Percentiles rank a stretch among this genome's conserved stretches.
These are phyloP conservation scores for Mesoclemmys tuberculata DNA, from an alignment of 2,113 vertebrate genomes.

Conservation along the genomic window DNA sequence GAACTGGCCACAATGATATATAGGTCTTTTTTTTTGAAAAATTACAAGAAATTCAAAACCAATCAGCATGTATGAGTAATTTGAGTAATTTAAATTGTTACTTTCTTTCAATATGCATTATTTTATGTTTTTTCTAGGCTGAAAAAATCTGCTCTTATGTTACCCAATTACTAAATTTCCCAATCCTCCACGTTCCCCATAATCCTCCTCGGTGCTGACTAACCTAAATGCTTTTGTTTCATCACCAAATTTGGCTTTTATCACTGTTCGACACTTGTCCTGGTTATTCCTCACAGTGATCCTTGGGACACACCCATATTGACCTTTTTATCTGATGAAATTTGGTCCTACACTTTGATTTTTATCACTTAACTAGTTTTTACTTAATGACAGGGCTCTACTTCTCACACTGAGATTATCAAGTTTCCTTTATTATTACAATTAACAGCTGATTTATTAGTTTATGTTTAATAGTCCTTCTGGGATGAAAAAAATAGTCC, in stretches of 20 bases:
- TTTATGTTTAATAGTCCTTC: too few species aligned
- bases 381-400: not conserved
- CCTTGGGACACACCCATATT: not conserved
- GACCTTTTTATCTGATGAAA: not conserved
- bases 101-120: not conserved
- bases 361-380: not conserved
- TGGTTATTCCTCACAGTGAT: not conserved
- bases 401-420: not conserved
- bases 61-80: not conserved
- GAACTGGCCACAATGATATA: too few species aligned
- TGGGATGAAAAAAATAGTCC: not conserved
- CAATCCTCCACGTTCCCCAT: too few species aligned
- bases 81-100: not conserved
- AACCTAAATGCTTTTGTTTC: slow-evolving; percentile 33
- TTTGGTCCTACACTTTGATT: not conserved
- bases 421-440: not conserved
- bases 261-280: not conserved
- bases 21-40: not conserved
- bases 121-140: not conserved
- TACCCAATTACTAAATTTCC: too few species aligned
- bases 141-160: not conserved
- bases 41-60: not conserved
- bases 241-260: slow-evolving; percentile 12
- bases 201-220: too few species aligned
- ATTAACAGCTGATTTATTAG: not conserved